A percentile compares a stretch with the other conserved stretches of the same genome.
Conservation (phyloP, 2,888 invertebrate genomes). For the Trachelus stipa region DNA sequence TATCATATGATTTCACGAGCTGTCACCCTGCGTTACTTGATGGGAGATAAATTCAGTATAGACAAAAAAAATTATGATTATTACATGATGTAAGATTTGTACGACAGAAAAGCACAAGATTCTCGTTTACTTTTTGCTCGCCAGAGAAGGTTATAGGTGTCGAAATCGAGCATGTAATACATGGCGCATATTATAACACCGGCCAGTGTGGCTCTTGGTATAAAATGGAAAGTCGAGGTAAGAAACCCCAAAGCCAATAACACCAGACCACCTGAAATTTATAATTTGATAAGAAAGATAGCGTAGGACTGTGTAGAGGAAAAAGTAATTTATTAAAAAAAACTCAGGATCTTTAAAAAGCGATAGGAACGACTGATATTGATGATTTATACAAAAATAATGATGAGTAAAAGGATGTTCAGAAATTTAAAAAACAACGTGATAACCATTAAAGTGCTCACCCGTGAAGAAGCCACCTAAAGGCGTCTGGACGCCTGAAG, state of each 20-base stretch:
- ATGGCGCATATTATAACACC: slow-evolving; percentile 74
- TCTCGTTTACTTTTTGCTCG: slow-evolving; percentile 66
- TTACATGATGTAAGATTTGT: not conserved
- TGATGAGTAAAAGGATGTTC: not conserved
- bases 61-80: not conserved
- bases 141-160: slow-evolving; percentile 67
- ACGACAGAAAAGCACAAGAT: not conserved
- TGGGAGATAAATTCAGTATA: not conserved
- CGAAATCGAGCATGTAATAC: slow-evolving; percentile 70
- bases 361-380: too few relatives aligned
- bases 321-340: not conserved
- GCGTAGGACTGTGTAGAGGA: not conserved
- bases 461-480: slow-evolving; percentile 81
- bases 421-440: not conserved
- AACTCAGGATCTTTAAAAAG: not conserved
- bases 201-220: slow-evolving; percentile 70
- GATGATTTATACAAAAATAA: not conserved
- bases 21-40: not conserved
- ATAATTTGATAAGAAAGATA: not conserved
- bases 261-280: slow-evolving; percentile 67
- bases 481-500: slow-evolving; percentile 86
- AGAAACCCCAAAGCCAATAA: slow-evolving; percentile 69
- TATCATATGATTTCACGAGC: not conserved
- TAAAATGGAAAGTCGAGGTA: slow-evolving; percentile 69
- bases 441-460: slow-evolving; percentile 7